Evolutionary conservation across 2,797 vertebrate genomes (phyloP), one percentile per base, ranked within the genome.

Genomic region (Chiroxiphia lanceolata): DNA sequence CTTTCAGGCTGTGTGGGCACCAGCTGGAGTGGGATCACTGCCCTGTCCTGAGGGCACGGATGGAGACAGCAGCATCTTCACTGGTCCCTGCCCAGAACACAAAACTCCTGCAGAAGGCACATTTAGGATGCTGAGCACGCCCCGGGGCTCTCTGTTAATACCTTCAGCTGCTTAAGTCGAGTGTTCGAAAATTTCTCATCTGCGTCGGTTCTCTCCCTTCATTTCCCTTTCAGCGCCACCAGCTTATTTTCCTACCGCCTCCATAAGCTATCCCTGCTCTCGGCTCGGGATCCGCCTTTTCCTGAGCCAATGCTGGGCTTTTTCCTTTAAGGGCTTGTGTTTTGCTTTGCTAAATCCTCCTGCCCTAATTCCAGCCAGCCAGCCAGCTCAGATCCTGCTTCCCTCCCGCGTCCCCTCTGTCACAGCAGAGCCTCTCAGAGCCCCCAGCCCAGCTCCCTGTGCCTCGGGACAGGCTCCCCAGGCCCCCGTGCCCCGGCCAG

Each of bases 331-430:
- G 83, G 38, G 36, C 87, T 95, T 1, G 0, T 87, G 64, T 61
- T 95, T 93, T 92, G 75, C 82, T 94, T 80, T 85, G 60, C 89
- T 91, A 92, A 92, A 94, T 87, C 93, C 64, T 93, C 60, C 91
- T 92, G 89, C 64, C 68, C 91, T 91, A 87, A 94, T 94, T 69
- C 84, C 89, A 68, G 78, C 16, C 16, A 1, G 65, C 38, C 87
- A 69, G 60, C 68, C 63, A 60, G 82, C 84, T 69, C 1, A 1
- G 42, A 57, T 92, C 82, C 75, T 5, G 2, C 90, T 77, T 77
- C 57, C 75, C 34, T 83, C 71, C 68, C 33, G 15, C 29, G 0
- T 59, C 40, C 63, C 21, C 56, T 61, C 47, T 65, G 63, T 21
- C 75, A 31, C 60, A 54, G 44, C 31, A 80, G 51, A 87, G 44